Percentiles rank a stretch among this genome's conserved stretches.
Conservation (phyloP, 2,113 vertebrate genomes). For the Larimichthys polyactis region DNA sequence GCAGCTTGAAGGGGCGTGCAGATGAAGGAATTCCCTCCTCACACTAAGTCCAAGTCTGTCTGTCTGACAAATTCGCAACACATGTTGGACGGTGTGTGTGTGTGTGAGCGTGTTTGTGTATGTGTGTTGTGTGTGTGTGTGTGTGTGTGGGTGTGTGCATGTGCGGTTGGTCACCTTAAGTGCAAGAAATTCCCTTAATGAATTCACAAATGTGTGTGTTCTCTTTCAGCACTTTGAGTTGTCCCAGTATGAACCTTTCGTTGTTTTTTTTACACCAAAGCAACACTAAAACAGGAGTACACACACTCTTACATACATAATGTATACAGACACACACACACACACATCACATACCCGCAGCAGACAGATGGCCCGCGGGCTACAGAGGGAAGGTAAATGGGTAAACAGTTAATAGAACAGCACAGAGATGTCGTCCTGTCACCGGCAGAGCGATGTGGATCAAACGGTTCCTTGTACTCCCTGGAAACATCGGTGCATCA, state of each 20-base stretch:
- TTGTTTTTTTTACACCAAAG: conserved; percentile 2
- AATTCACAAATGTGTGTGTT: conserved; percentile 24
- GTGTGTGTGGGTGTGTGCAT: background rate
- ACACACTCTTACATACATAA: conserved; percentile 18
- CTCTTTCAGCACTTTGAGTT: conserved; percentile 23
- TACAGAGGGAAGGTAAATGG: conserved; percentile 44
- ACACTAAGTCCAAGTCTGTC: conserved; percentile 67
- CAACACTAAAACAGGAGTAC: background rate
- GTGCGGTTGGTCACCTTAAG: conserved; percentile 39
- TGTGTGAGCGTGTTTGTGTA: background rate
- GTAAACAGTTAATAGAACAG: conserved; percentile 45
- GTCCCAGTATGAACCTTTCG: conserved; percentile 1
- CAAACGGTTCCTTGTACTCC: conserved; percentile 8
- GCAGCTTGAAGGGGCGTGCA: conserved; percentile 60
- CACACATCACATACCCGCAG: conserved; percentile 17
- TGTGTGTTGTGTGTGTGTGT: conserved; percentile 5
- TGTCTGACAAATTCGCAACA: conserved; percentile 71
- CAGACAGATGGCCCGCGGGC: conserved; percentile 47
- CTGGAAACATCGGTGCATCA: background rate
- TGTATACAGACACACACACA: conserved; percentile 11
- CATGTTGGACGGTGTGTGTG: conserved; percentile 47
- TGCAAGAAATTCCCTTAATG: conserved; percentile 50
- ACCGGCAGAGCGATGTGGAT: background rate
- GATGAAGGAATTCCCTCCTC: conserved; percentile 81
- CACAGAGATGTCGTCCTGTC: conserved; percentile 20